These are phyloP conservation scores for Drepana falcataria DNA, from an alignment of 2,888 invertebrate genomes.

Conservation along the genomic window DNA sequence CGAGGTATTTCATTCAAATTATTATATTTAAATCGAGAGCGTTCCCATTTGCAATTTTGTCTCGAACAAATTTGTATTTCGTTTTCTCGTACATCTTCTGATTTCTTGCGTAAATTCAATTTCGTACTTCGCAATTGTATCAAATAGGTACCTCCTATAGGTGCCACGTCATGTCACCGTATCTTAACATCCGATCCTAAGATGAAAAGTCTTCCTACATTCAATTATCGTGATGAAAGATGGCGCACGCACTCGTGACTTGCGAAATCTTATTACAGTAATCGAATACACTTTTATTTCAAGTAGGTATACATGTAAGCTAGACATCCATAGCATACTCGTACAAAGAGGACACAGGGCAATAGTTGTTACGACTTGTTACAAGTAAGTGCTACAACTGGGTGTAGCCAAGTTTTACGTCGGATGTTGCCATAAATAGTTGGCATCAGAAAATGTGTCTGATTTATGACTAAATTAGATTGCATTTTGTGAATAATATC, in stretches of 20 bases:
- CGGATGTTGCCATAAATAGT: too few relatives aligned
- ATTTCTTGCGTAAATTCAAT: conserved; percentile 22
- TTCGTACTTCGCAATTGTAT: conserved; percentile 20
- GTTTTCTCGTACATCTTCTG: conserved; percentile 19
- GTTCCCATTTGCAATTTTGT: conserved; percentile 21
- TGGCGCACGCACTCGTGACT: background rate
- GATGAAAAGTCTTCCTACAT: conserved; percentile 35
- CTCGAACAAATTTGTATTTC: conserved; percentile 29
- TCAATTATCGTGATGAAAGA: conserved; percentile 38
- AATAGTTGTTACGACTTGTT: too few relatives aligned
- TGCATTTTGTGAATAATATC: too few relatives aligned
- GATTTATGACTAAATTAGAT: too few relatives aligned
- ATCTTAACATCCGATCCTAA: conserved; percentile 30
- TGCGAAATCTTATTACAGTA: background rate
- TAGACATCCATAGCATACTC: too few relatives aligned
- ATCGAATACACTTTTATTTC: background rate
- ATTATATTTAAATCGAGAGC: conserved; percentile 16
- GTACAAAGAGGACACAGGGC: too few relatives aligned
- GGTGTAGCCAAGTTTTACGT: too few relatives aligned
- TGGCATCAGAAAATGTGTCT: too few relatives aligned
- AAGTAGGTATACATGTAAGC: background rate
- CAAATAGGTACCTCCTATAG: conserved; percentile 13
- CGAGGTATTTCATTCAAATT: conserved; percentile 21
- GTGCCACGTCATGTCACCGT: conserved; percentile 16
- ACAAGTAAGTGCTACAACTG: too few relatives aligned